Evolutionary conservation across 2,797 vertebrate genomes (phyloP).

Genomic region (Nannoperca obscura): DNA sequence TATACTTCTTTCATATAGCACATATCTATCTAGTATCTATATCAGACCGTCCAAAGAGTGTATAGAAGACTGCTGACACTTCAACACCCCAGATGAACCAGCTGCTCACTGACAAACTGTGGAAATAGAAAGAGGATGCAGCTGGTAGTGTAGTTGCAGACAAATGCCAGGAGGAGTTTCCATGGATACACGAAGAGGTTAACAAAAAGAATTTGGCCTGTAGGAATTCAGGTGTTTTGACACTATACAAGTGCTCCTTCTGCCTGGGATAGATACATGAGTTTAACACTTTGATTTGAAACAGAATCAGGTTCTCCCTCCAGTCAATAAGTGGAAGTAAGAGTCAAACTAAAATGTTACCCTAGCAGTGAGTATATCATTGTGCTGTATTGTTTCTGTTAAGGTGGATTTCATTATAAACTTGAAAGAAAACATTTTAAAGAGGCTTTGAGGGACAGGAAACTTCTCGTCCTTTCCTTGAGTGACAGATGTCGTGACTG

Average conservation of each 20-base stretch:
- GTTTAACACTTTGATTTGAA: neutral
- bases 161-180: neutral
- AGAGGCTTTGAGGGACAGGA: neutral
- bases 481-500: conserved; percentile 30
- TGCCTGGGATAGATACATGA: neutral
- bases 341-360: neutral
- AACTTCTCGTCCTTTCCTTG: neutral
- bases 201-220: neutral
- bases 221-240: neutral
- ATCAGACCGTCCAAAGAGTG: neutral
- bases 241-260: neutral
- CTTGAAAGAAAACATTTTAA: neutral
- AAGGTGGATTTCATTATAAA: neutral
- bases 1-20: conserved; percentile 15
- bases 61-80: neutral
- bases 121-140: neutral
- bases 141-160: neutral
- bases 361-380: neutral
- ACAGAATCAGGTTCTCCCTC: neutral
- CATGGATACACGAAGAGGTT: neutral
- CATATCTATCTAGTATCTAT: neutral
- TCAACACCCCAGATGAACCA: neutral
- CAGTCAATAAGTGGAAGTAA: neutral
- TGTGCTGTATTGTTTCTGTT: neutral
- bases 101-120: conserved; percentile 2